Conservation (phyloP, 1,140 invertebrate genomes). For the Popillia japonica region DNA sequence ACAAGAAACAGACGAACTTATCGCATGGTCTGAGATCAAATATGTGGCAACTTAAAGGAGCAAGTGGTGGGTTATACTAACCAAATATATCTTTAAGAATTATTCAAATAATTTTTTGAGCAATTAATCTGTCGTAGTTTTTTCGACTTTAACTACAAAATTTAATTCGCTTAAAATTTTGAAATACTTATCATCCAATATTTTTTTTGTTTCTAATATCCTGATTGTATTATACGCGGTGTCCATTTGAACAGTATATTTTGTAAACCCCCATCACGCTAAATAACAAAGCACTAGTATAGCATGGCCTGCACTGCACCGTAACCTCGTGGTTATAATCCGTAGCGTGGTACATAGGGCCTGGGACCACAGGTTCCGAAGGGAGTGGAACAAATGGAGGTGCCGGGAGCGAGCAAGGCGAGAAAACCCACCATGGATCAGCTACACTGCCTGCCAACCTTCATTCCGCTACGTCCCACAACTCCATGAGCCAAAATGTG, state of each 20-base stretch:
- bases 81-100: slow-evolving; percentile 2
- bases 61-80: slow-evolving; percentile 33
- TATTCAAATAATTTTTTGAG: background rate
- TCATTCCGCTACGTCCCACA: slow-evolving; percentile 64
- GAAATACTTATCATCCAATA: background rate
- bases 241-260: slow-evolving; percentile 10
- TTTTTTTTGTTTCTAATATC: background rate
- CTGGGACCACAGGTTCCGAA: slow-evolving; percentile 57
- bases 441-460: slow-evolving; percentile 63
- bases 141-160: background rate
- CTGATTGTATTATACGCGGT: background rate
- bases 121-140: background rate
- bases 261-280: background rate
- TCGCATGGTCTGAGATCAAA: slow-evolving; percentile 32
- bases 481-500: slow-evolving; percentile 64
- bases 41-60: slow-evolving; percentile 16
- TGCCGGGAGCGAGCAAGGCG: slow-evolving; percentile 50
- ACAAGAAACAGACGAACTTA: background rate
- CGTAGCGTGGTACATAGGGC: slow-evolving; percentile 62
- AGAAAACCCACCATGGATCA: slow-evolving; percentile 66
- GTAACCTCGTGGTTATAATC: slow-evolving; percentile 51
- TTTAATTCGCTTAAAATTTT: background rate
- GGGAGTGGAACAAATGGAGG: slow-evolving; percentile 54
- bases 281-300: slow-evolving; percentile 26
- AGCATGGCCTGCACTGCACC: slow-evolving; percentile 53